These are phyloP conservation scores for Calidris pygmaea DNA, from an alignment of 2,113 vertebrate genomes.

Conservation along the genomic window DNA sequence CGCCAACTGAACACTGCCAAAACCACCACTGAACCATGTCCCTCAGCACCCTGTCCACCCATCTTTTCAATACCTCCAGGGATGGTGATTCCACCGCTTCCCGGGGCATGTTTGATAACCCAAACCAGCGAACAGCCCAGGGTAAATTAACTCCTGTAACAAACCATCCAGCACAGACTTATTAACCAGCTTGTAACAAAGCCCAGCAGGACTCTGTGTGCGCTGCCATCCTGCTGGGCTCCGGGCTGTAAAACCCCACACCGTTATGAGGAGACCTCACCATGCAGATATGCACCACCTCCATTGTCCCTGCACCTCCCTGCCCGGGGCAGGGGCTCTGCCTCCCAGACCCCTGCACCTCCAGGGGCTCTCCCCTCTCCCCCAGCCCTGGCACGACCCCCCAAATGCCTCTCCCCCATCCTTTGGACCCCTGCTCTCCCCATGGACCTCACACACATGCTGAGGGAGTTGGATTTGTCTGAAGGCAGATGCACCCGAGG, in stretches of 20 bases:
- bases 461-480: not conserved
- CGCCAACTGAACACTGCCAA: not conserved
- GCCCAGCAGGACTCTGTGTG: not conserved
- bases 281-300: too few relatives aligned
- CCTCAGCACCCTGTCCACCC: not conserved
- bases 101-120: not conserved
- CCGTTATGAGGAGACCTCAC: not conserved
- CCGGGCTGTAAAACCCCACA: not conserved
- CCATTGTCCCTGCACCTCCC: not conserved
- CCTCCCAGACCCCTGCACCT: not conserved
- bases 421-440: not conserved
- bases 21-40: not conserved
- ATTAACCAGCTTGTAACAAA: not conserved
- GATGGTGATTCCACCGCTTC: not conserved
- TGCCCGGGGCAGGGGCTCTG: not conserved
- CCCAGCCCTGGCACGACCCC: not conserved
- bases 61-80: not conserved
- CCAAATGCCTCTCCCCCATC: not conserved
- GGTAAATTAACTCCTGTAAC: slow-evolving; percentile 28
- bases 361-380: rapidly evolving
- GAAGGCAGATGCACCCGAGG: not conserved
- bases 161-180: not conserved
- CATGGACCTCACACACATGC: not conserved
- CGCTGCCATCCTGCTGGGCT: not conserved
- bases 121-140: not conserved